These are phyloP conservation scores for Scaptomyza polygonia DNA, from an alignment of 2,888 invertebrate species.

Conservation along the genomic window DNA sequence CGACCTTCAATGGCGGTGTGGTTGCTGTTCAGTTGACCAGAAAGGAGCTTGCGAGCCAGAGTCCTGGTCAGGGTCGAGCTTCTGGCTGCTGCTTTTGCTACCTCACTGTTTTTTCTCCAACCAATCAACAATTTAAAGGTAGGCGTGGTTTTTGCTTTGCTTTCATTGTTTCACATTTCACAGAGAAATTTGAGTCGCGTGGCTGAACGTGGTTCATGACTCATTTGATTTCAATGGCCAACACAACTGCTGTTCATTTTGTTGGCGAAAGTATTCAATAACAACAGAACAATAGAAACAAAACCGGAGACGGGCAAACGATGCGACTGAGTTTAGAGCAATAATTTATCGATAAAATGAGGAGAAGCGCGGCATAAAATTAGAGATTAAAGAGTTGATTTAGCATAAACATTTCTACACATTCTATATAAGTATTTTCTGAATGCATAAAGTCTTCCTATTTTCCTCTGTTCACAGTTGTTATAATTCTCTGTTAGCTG, in stretches of 20 bases:
- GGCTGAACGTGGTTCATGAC: slow-evolving; percentile 56
- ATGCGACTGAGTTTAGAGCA: slow-evolving; percentile 3
- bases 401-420: too few relatives aligned
- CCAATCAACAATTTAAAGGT: slow-evolving; percentile 1
- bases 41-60: slow-evolving; percentile 44
- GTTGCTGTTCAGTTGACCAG: slow-evolving; percentile 71
- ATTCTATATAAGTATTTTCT: too few relatives aligned
- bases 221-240: slow-evolving; percentile 73
- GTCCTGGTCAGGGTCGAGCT: slow-evolving; percentile 40
- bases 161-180: slow-evolving; percentile 66
- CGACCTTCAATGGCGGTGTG: slow-evolving; percentile 51
- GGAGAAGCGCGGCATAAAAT: background rate
- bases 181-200: slow-evolving; percentile 28
- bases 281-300: slow-evolving; percentile 30
- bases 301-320: slow-evolving; percentile 17
- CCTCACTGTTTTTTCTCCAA: too few relatives aligned
- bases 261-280: slow-evolving; percentile 63
- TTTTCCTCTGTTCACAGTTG: too few relatives aligned
- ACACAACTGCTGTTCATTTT: slow-evolving; percentile 63
- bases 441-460: too few relatives aligned
- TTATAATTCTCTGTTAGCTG: too few relatives aligned
- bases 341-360: slow-evolving; percentile 7
- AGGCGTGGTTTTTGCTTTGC: slow-evolving; percentile 15
- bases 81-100: background rate
- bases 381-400: background rate